A percentile compares a stretch with the other conserved stretches of the same genome.
Conservation (phyloP, 2,888 invertebrate species). For the Matsumyia berberina region DNA sequence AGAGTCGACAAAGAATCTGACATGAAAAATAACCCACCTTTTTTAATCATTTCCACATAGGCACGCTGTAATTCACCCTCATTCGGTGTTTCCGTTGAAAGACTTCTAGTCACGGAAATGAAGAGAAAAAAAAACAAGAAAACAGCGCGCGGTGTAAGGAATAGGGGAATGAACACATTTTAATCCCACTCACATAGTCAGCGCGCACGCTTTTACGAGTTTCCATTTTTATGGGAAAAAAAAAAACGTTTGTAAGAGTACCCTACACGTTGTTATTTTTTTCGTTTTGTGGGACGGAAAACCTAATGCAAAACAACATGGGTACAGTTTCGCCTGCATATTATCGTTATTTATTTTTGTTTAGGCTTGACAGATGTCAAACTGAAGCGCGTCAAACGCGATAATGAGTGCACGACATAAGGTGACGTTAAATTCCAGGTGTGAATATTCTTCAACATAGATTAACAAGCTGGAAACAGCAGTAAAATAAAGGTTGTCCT, state of each 20-base stretch:
- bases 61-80: slow-evolving; percentile 49
- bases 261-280: slow-evolving; percentile 18
- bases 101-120: slow-evolving; percentile 35
- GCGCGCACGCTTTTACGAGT: slow-evolving; percentile 45
- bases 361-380: slow-evolving; percentile 58
- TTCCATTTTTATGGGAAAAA: slow-evolving; percentile 40
- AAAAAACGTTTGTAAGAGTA: slow-evolving; percentile 24
- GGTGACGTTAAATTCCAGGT: not conserved
- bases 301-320: slow-evolving; percentile 15
- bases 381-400: slow-evolving; percentile 17
- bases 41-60: slow-evolving; percentile 46
- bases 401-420: slow-evolving; percentile 2
- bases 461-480: too few species aligned
- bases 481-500: too few species aligned
- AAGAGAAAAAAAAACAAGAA: slow-evolving; percentile 20
- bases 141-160: slow-evolving; percentile 1
- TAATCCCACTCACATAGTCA: slow-evolving; percentile 27
- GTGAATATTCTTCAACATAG: too few species aligned
- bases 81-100: slow-evolving; percentile 35
- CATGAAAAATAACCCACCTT: slow-evolving; percentile 21
- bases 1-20: slow-evolving; percentile 16
- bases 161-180: slow-evolving; percentile 30
- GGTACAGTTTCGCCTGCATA: slow-evolving; percentile 67
- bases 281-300: slow-evolving; percentile 30
- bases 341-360: slow-evolving; percentile 11